Conservation (phyloP, 2,113 vertebrate species). For the Clarias macrocephalus region DNA sequence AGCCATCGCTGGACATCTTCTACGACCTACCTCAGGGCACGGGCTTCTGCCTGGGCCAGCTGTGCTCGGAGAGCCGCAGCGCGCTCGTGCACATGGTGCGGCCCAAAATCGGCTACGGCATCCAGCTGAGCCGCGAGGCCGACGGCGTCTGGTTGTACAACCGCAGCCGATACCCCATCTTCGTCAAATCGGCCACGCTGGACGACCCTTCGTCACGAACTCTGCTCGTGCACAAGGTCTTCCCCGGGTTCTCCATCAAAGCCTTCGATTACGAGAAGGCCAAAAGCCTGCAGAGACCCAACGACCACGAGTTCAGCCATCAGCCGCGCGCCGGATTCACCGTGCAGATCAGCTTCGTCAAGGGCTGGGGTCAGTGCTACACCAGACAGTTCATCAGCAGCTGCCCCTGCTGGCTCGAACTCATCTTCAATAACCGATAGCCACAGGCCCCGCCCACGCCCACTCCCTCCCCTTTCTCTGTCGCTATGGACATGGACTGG, state of each 20-base stretch:
- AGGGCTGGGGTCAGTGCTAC: slow-evolving; percentile 99
- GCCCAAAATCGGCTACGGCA: slow-evolving; percentile 95
- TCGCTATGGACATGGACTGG: slow-evolving; percentile 47
- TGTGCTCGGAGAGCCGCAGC: slow-evolving; percentile 95
- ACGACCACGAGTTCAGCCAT: slow-evolving; percentile 97
- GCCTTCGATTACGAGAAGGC: slow-evolving; percentile 99
- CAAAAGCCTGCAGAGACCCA: slow-evolving; percentile 89
- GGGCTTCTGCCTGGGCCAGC: slow-evolving; percentile 97
- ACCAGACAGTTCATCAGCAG: slow-evolving; percentile 99
- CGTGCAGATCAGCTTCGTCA: slow-evolving; percentile 98
- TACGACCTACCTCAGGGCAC: slow-evolving; percentile 99
- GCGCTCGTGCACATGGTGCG: slow-evolving; percentile 96
- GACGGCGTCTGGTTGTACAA: slow-evolving; percentile 99
- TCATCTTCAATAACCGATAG: slow-evolving; percentile 97
- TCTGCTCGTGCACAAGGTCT: slow-evolving; percentile 97
- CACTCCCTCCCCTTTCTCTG: slow-evolving; percentile 30
- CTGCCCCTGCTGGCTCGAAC: slow-evolving; percentile 98
- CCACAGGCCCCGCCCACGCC: slow-evolving; percentile 55
- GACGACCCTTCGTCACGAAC: slow-evolving; percentile 98
- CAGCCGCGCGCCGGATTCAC: slow-evolving; percentile 96
- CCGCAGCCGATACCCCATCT: slow-evolving; percentile 98
- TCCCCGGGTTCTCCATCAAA: slow-evolving; percentile 98
- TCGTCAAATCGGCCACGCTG: slow-evolving; percentile 99
- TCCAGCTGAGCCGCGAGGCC: slow-evolving; percentile 93
- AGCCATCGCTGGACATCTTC: slow-evolving; percentile 98